These are phyloP conservation scores for Parauchenoglanis punctatus DNA, from an alignment of 2,797 vertebrate genomes.

Conservation along the genomic window DNA sequence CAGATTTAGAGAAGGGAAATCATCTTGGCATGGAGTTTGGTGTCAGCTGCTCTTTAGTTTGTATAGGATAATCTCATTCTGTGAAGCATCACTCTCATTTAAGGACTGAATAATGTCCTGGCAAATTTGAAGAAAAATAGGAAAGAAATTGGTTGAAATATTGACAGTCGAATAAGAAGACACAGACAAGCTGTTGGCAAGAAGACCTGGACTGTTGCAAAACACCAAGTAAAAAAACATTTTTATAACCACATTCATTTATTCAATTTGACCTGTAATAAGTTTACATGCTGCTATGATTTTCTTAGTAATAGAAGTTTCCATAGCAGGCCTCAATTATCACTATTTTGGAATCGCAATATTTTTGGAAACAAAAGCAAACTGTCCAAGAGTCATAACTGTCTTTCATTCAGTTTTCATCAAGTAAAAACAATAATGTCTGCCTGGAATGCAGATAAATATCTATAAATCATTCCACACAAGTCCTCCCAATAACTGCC, in stretches of 20 bases:
- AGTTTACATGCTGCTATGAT: slow-evolving; percentile 37
- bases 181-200: slow-evolving; percentile 15
- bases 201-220: slow-evolving; percentile 17
- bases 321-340: slow-evolving; percentile 30
- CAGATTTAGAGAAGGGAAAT: slow-evolving; percentile 27
- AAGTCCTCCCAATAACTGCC: slow-evolving; percentile 20
- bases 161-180: neutral
- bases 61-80: neutral
- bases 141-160: slow-evolving; percentile 19
- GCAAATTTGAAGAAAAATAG: slow-evolving; percentile 6
- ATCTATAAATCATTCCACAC: slow-evolving; percentile 27
- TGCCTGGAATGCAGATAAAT: slow-evolving; percentile 28
- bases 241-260: slow-evolving; percentile 27
- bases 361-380: slow-evolving; percentile 27
- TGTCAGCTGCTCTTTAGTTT: slow-evolving; percentile 19
- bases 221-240: slow-evolving; percentile 29
- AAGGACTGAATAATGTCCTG: neutral
- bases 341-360: slow-evolving; percentile 42
- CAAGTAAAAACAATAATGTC: slow-evolving; percentile 22
- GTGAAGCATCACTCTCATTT: neutral
- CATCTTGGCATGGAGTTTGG: slow-evolving; percentile 8
- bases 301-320: slow-evolving; percentile 36
- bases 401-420: slow-evolving; percentile 33
- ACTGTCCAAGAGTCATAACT: slow-evolving; percentile 3
- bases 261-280: slow-evolving; percentile 19